Evolutionary conservation across 1,140 invertebrate species (phyloP).

Genomic region (Mamestra configurata): DNA sequence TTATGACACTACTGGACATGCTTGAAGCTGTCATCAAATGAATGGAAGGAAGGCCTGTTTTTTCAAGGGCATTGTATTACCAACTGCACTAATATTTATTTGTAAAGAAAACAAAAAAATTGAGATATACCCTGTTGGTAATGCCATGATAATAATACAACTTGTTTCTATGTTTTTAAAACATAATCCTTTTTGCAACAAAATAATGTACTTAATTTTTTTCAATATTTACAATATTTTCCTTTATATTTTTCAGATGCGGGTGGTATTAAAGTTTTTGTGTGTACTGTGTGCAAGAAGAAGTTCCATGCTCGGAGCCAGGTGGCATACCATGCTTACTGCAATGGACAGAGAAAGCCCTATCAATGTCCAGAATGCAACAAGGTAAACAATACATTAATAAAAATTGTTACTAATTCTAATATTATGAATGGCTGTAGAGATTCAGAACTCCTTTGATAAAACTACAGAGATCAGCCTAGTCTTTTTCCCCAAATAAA

Average conservation of each 20-base stretch:
- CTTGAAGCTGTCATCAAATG: neutral
- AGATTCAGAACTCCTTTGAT: too few species aligned
- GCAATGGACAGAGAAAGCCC: conserved; percentile 82
- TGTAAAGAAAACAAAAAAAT: too few species aligned
- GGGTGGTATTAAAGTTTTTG: conserved; percentile 72
- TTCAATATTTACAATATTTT: neutral
- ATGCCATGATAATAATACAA: too few species aligned
- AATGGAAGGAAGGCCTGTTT: too few species aligned
- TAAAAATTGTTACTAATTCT: too few species aligned
- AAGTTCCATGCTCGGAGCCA: conserved; percentile 87
- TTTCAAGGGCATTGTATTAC: too few species aligned
- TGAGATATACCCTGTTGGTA: too few species aligned
- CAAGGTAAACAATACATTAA: conserved; percentile 70
- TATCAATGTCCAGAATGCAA: conserved; percentile 78
- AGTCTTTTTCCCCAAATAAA: too few species aligned
- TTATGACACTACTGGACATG: neutral
- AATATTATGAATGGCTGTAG: too few species aligned
- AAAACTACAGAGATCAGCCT: too few species aligned
- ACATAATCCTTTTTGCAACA: neutral
- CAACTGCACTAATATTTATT: too few species aligned
- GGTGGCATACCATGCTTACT: conserved; percentile 88
- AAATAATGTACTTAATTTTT: neutral
- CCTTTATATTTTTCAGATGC: conserved; percentile 63
- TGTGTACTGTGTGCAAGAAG: conserved; percentile 88
- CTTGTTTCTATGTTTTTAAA: neutral